Evolutionary conservation across 2,113 vertebrate species (phyloP).

Genomic region (Corapipo altera): DNA sequence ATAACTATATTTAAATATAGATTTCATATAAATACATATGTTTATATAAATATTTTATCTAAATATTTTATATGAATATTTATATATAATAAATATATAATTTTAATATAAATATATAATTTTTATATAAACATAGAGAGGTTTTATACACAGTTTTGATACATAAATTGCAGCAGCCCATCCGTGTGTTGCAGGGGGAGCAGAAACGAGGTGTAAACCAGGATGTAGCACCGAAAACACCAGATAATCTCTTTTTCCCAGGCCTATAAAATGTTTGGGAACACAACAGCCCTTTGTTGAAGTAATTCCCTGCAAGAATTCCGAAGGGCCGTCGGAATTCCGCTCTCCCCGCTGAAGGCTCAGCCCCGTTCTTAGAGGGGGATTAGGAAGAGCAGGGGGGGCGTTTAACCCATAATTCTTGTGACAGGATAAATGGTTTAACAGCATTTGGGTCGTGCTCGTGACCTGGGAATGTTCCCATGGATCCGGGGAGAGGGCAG

Average conservation of each 20-base stretch:
- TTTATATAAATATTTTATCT: no score
- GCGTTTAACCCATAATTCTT: constrained; percentile 57
- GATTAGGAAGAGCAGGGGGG: constrained; percentile 72
- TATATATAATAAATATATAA: accelerated
- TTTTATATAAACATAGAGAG: no score
- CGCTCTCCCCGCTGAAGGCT: constrained; percentile 52
- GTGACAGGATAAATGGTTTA: constrained; percentile 36
- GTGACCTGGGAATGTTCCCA: neutral
- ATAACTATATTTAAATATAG: no score
- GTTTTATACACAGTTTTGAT: neutral
- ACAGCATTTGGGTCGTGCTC: constrained; percentile 47
- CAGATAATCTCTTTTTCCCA: constrained; percentile 43
- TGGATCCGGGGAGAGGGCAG: neutral
- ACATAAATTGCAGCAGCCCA: neutral
- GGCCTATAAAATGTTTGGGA: constrained; percentile 18
- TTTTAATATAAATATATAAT: accelerated
- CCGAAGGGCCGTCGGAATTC: constrained; percentile 14
- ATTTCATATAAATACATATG: no score
- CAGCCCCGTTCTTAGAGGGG: constrained; percentile 70
- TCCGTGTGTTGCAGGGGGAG: neutral
- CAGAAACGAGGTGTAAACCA: neutral
- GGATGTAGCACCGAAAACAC: constrained; percentile 3
- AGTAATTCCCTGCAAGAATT: constrained; percentile 72
- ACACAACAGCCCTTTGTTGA: constrained; percentile 70
- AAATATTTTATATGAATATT: no score